These are phyloP conservation scores for Microctonus brassicae DNA, from an alignment of 2,888 invertebrate species.

Conservation along the genomic window DNA sequence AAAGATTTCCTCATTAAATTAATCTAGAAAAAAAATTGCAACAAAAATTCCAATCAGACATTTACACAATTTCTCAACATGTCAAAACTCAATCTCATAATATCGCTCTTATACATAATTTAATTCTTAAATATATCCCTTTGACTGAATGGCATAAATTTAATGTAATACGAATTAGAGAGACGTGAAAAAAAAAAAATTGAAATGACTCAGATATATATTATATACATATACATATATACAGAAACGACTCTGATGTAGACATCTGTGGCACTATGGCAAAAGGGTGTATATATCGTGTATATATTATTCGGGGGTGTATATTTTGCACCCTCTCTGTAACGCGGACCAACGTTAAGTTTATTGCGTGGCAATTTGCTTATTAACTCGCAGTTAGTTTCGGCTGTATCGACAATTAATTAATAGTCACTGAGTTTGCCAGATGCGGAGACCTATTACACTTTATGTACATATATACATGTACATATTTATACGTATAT, in stretches of 20 bases:
- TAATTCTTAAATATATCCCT: constrained; percentile 7
- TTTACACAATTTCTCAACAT: too few species aligned
- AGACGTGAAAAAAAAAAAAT: too few species aligned
- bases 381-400: constrained; percentile 70
- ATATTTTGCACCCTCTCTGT: constrained; percentile 37
- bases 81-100: constrained; percentile 6
- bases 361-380: constrained; percentile 70
- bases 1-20: too few species aligned
- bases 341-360: constrained; percentile 52
- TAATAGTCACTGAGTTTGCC: constrained; percentile 61
- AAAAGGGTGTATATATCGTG: constrained; percentile 38
- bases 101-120: constrained; percentile 12
- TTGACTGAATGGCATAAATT: constrained; percentile 5
- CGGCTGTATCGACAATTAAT: constrained; percentile 67
- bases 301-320: constrained; percentile 22
- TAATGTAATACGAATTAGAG: neutral
- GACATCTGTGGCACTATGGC: constrained; percentile 66
- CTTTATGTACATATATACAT: constrained; percentile 1
- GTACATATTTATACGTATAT: neutral
- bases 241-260: constrained; percentile 33
- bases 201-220: too few species aligned
- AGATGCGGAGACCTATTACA: constrained; percentile 43
- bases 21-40: too few species aligned
- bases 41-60: too few species aligned
- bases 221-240: too few species aligned